Evolutionary conservation across 2,113 vertebrate species (phyloP), one percentile per base, ranked within the genome.

Genomic region (Ariopsis seemanni): DNA sequence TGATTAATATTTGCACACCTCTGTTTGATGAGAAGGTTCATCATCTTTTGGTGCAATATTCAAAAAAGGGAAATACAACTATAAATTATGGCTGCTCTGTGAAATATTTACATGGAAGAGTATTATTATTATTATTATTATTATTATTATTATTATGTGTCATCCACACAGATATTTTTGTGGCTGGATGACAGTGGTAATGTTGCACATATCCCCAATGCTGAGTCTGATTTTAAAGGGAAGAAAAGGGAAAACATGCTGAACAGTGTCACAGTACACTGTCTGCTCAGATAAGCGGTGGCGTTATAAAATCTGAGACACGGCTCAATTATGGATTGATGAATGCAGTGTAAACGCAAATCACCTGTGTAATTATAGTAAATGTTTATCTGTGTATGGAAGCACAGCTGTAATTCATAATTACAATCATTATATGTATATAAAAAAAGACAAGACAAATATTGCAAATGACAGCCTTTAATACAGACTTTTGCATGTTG

Each of bases 81-180:
- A 69, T 11, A n/a, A 71, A 71, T 85, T 30, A 82, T 34, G 63
- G 27, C 17, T 7, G 57, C 48, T 53, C 7, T 69, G 83, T 83
- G 62, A 90, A 80, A 85, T 62, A 77, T 69, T 62, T 63, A 22
- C 79, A 67, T 34, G 60, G 57, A 85, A 18, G 53, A 60, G 30
- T 55, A 62, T 87, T 53, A 87, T 4, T 55, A 62, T 87, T 53
- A 87, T 30, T 30, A 30, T 30, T 34, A 34, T 34, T 34, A 34
- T 34, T 34, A 34, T 34, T 55, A 62, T 87, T 53, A 87, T 2
- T 55, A 55, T 67, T 74, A 22, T 58, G 83, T 52, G 72, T 71
- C 71, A 84, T 63, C 71, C 84, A 86, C 78, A 52, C 86, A 42
- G 25, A 85, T 42, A 78, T 86, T 86, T 69, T 83, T 72, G 50